A percentile compares a stretch with the other conserved stretches of the same genome.
phyloP scores from a whole-genome alignment of 2,888 invertebrate genomes.

The Latrodectus elegans region DNA sequence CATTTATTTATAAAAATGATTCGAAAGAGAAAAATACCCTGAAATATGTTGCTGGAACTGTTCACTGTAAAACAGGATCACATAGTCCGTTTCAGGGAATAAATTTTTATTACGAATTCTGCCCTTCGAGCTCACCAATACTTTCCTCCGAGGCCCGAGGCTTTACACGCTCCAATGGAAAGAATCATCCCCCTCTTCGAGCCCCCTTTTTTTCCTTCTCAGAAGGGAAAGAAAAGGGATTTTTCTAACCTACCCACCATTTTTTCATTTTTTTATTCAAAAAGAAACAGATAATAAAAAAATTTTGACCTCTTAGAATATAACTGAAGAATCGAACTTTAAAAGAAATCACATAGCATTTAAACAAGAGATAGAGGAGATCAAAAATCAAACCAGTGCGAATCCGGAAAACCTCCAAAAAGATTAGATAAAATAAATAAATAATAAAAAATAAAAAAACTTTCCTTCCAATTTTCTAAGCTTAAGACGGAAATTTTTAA shows the following conservation, averaged over 20 bases:
- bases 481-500: too few species aligned
- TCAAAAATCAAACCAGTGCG: too few species aligned
- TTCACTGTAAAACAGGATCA: constrained; percentile 64
- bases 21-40: constrained; percentile 22
- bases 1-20: constrained; percentile 60
- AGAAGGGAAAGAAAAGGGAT: background rate
- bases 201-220: constrained; percentile 17
- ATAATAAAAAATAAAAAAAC: too few species aligned
- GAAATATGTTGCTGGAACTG: constrained; percentile 22
- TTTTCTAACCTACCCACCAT: too few species aligned
- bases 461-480: too few species aligned
- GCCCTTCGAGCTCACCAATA: constrained; percentile 1
- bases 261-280: background rate
- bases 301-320: background rate
- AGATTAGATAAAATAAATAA: too few species aligned
- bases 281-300: background rate
- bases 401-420: too few species aligned
- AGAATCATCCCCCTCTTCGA: constrained; percentile 17
- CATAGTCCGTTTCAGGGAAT: constrained; percentile 61
- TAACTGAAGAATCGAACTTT: background rate
- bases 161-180: constrained; percentile 32
- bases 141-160: constrained; percentile 11
- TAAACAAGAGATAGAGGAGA: too few species aligned
- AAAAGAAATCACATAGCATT: too few species aligned
- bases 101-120: constrained; percentile 63